Conservation (phyloP, 2,113 vertebrate genomes). For the Psittacula cyanocephala region DNA sequence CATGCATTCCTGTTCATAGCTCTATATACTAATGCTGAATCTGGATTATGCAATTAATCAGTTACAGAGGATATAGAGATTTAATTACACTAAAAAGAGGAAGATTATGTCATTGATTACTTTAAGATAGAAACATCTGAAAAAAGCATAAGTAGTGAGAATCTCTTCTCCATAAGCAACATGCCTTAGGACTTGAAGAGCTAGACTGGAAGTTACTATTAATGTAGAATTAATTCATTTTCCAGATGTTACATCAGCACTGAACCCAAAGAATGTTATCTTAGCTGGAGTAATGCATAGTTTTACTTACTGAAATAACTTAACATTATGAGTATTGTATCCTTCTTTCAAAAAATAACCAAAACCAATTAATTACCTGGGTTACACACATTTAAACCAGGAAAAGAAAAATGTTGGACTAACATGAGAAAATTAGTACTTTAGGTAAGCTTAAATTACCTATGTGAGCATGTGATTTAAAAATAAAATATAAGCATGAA, state of each 20-base stretch:
- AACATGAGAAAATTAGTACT: neutral
- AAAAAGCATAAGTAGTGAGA: neutral
- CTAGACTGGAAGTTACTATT: neutral
- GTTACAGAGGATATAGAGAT: neutral
- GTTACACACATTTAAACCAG: neutral
- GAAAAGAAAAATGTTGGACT: neutral
- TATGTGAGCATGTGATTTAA: rapidly evolving
- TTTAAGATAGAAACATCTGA: conserved; percentile 23
- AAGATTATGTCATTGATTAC: conserved; percentile 19
- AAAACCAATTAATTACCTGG: neutral
- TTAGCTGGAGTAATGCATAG: conserved; percentile 31
- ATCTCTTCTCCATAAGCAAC: neutral
- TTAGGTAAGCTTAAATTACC: neutral
- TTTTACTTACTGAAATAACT: conserved; percentile 13
- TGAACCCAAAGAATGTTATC: conserved; percentile 25
- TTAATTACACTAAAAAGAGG: neutral
- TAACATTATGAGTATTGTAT: neutral
- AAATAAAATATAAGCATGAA: neutral
- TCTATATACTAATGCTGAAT: neutral
- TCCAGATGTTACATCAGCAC: conserved; percentile 40
- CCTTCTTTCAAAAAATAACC: neutral
- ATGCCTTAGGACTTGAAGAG: neutral
- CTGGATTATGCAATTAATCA: neutral
- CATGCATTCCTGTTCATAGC: neutral
- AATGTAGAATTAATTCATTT: neutral